phyloP scores from a whole-genome alignment of 2,113 vertebrate species.

The Elgaria multicarinata region DNA sequence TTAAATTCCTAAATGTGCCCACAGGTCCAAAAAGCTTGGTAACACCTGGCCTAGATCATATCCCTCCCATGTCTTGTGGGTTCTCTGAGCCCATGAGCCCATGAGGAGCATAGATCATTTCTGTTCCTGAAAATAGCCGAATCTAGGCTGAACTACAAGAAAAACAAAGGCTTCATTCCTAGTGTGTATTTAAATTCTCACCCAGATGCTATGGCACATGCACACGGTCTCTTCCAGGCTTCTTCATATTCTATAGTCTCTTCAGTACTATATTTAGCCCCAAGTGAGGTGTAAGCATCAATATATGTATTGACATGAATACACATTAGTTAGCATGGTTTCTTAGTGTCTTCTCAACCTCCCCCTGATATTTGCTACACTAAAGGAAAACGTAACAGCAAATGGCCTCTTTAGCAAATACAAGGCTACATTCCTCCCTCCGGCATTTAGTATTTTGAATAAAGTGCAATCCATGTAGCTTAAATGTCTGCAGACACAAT shows the following conservation, averaged over 20 bases:
- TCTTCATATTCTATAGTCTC: neutral
- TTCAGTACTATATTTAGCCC: neutral
- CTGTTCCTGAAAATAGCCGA: neutral
- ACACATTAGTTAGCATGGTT: constrained; percentile 41
- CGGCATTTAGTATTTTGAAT: constrained; percentile 37
- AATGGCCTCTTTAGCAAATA: constrained; percentile 43
- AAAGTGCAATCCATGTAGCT: constrained; percentile 1
- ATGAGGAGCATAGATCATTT: too few relatives aligned
- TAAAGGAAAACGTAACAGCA: constrained; percentile 41
- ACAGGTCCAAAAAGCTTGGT: too few relatives aligned
- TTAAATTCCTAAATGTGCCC: too few relatives aligned
- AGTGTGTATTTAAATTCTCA: neutral
- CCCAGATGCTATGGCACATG: neutral
- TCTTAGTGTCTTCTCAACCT: constrained; percentile 20
- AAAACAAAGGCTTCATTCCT: neutral
- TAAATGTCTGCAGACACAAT: constrained; percentile 41
- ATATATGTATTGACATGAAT: neutral
- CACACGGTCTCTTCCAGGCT: neutral
- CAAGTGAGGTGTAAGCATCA: neutral
- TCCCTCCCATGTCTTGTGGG: neutral
- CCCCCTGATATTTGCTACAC: constrained; percentile 29
- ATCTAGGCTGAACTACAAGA: neutral
- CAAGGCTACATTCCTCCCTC: constrained; percentile 24
- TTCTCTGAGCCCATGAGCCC: neutral
- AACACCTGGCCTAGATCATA: neutral